Percentiles rank a stretch among this genome's conserved stretches.
phyloP scores from a whole-genome alignment of 1,140 invertebrate genomes.

The Musca domestica region DNA sequence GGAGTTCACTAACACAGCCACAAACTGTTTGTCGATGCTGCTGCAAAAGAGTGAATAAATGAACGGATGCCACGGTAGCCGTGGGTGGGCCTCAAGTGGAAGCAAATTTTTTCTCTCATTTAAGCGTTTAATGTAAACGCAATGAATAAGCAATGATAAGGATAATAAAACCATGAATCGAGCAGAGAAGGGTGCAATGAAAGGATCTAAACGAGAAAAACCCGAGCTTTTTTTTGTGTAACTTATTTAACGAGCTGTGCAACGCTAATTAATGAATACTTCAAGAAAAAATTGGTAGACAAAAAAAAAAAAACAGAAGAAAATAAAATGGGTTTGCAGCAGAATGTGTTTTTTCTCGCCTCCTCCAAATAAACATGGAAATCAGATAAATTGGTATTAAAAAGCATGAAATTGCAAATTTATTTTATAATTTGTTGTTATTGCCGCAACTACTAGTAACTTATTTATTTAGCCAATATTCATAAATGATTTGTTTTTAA shows the following conservation, averaged over 20 bases:
- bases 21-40: no score
- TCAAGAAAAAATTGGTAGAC: conserved; percentile 1
- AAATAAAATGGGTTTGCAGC: neutral
- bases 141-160: conserved; percentile 17
- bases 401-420: conserved; percentile 17
- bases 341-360: neutral
- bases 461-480: no score
- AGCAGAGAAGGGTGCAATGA: no score
- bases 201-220: neutral
- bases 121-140: conserved; percentile 20
- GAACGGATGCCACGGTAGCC: neutral
- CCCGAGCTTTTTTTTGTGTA: no score
- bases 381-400: conserved; percentile 1
- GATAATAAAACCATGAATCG: neutral
- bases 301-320: neutral
- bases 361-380: neutral
- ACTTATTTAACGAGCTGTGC: conserved; percentile 14
- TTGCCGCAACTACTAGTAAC: no score
- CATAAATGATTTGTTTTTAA: no score
- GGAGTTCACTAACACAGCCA: no score
- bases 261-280: conserved; percentile 20
- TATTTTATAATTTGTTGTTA: no score
- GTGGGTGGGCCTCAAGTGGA: conserved; percentile 2
- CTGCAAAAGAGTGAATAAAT: no score
- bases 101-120: conserved; percentile 8